Base-by-base conservation (phyloP, 1,140 invertebrate genomes). In the Medauroidea extradentata region DNA sequence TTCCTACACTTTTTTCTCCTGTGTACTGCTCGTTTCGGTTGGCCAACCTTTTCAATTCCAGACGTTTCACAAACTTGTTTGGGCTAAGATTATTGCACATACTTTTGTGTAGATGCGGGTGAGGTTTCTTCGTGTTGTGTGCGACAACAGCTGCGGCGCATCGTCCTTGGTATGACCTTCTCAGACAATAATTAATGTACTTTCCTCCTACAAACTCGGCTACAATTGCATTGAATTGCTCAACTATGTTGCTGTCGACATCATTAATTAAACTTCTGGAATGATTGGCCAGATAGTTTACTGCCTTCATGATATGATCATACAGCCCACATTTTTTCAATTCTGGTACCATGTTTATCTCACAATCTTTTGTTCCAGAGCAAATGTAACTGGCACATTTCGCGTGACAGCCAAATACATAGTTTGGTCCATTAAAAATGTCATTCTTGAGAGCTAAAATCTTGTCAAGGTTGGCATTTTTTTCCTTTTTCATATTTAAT, bases 191-290 rank as follows among this genome's bases (percentile, higher is more conserved):
- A 49, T 63, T 63, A 8, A 62, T 42, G 11, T 57, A 3, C 49
- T 63, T 63, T n/a, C 62, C 60, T 8, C 60, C 59, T 46, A 57
- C 57, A 18, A 62, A 57, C 39, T 49, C 60, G 9, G 54, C 53
- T 1, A 63, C 34, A 13, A 49, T 39, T 13, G 51, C 21, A 42
- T 63, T 62, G 39, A 53, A 63, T 14, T 63, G 57, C 42, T 63
- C 61, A 19, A 46, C 61, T 8, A 43, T 24, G 42, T 63, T 63
- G 57, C 61, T 61, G 24, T 61, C 49, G 2, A 56, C 38, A 43
- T 63, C 50, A 2, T 58, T 19, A 7, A 63, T 50, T 2, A 63
- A 27, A 57, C 56, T 50, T 34, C 13, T 13, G n/a, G 48, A 53
- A 39, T 52, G 23, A 9, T 41, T 43, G 2, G 14, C 49, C 19